Evolutionary conservation across 1,140 invertebrate species (phyloP).

Genomic region (Potamilus streckersoni): DNA sequence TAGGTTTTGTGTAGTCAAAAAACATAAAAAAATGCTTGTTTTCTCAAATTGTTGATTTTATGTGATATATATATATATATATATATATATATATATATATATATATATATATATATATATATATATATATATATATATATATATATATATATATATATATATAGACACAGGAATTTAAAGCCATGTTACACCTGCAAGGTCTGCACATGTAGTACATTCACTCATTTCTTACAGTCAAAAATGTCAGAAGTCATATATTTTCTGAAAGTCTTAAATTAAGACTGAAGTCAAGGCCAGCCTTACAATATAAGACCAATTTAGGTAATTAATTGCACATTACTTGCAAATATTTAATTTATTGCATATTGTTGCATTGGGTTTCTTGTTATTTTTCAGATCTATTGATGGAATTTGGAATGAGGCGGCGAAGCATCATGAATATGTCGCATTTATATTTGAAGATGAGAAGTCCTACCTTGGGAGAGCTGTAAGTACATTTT

Average conservation of each 20-base stretch:
- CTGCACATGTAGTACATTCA: no score
- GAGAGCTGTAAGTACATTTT: slow-evolving; percentile 40
- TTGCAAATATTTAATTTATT: background rate
- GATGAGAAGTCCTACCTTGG: slow-evolving; percentile 49
- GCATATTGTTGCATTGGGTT: background rate
- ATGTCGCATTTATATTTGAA: slow-evolving; percentile 58
- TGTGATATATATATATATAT: no score
- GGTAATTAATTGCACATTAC: background rate
- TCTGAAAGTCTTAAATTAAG: background rate
- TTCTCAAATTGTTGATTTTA: no score
- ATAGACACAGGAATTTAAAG: no score
- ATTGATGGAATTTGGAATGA: slow-evolving; percentile 57
- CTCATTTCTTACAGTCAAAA: background rate
- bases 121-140: no score
- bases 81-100: no score
- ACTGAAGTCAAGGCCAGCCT: no score
- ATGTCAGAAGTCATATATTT: background rate
- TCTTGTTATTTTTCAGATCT: slow-evolving; percentile 33
- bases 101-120: no score
- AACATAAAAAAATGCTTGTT: background rate
- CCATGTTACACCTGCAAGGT: no score
- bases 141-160: no score
- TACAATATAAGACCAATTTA: background rate
- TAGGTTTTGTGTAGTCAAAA: background rate
- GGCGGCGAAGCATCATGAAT: slow-evolving; percentile 40